Conservation (phyloP, 2,888 invertebrate species). For the Alviniconcha strummeri region DNA sequence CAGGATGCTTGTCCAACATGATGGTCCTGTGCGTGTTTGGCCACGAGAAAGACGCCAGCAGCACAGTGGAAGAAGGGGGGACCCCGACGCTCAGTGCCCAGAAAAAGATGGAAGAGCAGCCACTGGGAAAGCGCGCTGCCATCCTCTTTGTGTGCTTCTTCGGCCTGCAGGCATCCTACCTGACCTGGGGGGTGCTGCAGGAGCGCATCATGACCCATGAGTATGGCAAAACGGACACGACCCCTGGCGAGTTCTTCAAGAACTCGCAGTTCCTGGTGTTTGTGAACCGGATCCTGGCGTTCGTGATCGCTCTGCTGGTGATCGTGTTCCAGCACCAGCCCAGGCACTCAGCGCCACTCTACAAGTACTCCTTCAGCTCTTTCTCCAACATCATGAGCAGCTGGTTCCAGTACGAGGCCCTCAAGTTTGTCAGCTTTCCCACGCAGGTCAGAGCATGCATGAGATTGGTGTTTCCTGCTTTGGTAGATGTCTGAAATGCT, state of each 20-base stretch:
- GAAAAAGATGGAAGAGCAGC: conserved; percentile 33
- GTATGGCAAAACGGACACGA: conserved; percentile 65
- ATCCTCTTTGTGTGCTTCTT: conserved; percentile 86
- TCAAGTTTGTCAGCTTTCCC: conserved; percentile 98
- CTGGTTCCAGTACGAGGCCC: conserved; percentile 99
- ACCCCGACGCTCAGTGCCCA: conserved; percentile 25
- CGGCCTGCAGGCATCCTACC: conserved; percentile 91
- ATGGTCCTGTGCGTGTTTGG: conserved; percentile 67
- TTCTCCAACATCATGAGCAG: conserved; percentile 98
- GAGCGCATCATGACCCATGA: conserved; percentile 95
- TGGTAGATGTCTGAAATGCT: too few species aligned
- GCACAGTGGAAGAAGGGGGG: conserved; percentile 65
- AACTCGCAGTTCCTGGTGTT: conserved; percentile 98
- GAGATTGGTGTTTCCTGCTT: too few species aligned
- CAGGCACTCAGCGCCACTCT: conserved; percentile 87
- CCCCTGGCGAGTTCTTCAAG: conserved; percentile 80
- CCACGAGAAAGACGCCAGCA: conserved; percentile 52
- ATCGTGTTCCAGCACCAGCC: conserved; percentile 61
- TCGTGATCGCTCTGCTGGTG: conserved; percentile 62
- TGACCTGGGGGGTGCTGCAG: conserved; percentile 97
- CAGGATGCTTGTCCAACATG: conserved; percentile 58
- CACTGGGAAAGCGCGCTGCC: conserved; percentile 39
- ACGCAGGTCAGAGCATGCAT: conserved; percentile 80
- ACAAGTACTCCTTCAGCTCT: conserved; percentile 96
- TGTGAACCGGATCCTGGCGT: conserved; percentile 91